Conservation (phyloP, 2,888 invertebrate species). For the Nipponacmea schrenckii region DNA sequence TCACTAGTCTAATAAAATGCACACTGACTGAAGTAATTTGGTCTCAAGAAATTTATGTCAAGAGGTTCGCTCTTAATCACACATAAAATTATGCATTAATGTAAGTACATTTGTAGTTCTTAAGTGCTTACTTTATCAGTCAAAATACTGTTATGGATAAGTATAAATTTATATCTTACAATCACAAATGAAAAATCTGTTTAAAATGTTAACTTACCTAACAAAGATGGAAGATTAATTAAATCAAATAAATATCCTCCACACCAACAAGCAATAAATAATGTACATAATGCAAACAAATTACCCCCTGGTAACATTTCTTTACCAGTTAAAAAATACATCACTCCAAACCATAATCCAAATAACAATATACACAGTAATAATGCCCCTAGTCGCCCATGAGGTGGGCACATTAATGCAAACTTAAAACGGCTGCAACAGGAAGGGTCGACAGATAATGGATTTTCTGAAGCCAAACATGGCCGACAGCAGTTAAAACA, state of each 20-base stretch:
- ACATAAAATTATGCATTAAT: no score
- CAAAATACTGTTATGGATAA: no score
- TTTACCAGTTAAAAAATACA: constrained; percentile 49
- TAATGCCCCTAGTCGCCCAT: constrained; percentile 68
- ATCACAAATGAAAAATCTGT: no score
- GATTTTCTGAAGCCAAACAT: constrained; percentile 46
- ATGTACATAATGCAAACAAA: constrained; percentile 57
- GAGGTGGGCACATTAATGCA: constrained; percentile 62
- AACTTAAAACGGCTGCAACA: constrained; percentile 40
- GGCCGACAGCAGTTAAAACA: constrained; percentile 40
- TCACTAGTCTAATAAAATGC: no score
- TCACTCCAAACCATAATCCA: constrained; percentile 44
- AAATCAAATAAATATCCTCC: constrained; percentile 55
- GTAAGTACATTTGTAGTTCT: no score
- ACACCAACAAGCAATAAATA: constrained; percentile 54
- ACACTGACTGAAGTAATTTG: no score
- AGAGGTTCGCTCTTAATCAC: no score
- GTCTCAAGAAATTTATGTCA: no score
- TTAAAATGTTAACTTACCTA: constrained; percentile 44
- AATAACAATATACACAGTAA: constrained; percentile 46
- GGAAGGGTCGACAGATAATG: constrained; percentile 43
- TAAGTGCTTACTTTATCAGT: no score
- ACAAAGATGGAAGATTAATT: constrained; percentile 55
- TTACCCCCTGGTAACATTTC: constrained; percentile 60
- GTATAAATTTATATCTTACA: no score